Conservation (phyloP, 2,888 invertebrate genomes). For the Phaedon cochleariae region DNA sequence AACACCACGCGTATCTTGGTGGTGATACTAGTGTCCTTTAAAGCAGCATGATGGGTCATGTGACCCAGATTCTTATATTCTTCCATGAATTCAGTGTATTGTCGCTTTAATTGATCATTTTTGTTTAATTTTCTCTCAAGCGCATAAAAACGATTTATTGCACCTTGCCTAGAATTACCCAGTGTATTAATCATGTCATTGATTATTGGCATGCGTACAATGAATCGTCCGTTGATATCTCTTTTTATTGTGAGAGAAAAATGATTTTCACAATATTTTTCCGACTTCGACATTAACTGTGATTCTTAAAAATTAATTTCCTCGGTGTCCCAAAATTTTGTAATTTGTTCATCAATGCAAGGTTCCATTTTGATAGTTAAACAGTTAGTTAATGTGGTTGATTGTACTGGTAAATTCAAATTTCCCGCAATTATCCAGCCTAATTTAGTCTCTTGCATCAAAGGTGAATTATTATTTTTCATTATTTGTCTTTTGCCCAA, state of each 20-base stretch:
- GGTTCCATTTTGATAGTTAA: neutral
- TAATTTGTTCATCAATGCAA: constrained; percentile 8
- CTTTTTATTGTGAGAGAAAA: constrained; percentile 11
- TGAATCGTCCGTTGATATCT: constrained; percentile 27
- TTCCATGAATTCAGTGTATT: constrained; percentile 34
- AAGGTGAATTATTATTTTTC: constrained; percentile 16
- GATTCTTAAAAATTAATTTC: neutral
- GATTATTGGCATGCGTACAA: constrained; percentile 28
- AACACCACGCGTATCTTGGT: constrained; percentile 30
- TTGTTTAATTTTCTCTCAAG: constrained; percentile 30
- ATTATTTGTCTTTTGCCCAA: constrained; percentile 23
- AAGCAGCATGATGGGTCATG: constrained; percentile 36
- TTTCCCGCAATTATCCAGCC: constrained; percentile 37
- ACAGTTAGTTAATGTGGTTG: neutral
- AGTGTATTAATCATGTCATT: constrained; percentile 13
- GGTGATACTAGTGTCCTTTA: constrained; percentile 29
- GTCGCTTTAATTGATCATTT: constrained; percentile 20
- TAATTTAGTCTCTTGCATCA: constrained; percentile 29
- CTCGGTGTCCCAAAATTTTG: constrained; percentile 26
- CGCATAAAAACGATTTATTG: constrained; percentile 21
- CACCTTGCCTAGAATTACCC: constrained; percentile 26
- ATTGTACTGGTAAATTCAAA: neutral
- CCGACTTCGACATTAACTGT: neutral
- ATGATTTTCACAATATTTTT: constrained; percentile 22
- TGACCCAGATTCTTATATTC: constrained; percentile 26